A percentile compares a stretch with the other conserved stretches of the same genome.
Evolutionary conservation across 2,797 vertebrate species (phyloP).

Genomic region (Momotus momota): DNA sequence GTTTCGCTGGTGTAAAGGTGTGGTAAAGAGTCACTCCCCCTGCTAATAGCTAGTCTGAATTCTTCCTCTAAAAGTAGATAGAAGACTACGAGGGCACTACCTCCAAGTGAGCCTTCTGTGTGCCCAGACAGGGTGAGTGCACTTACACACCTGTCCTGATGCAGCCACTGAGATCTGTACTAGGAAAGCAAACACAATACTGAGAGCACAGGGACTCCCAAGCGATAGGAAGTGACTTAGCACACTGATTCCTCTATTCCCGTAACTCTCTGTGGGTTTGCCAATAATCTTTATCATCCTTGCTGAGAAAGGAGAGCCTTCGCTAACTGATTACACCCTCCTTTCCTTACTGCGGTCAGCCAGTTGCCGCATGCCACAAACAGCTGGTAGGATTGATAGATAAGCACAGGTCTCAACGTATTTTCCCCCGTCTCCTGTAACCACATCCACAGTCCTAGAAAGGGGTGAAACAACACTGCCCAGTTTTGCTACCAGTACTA

Average conservation of each 20-base stretch:
- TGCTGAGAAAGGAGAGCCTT: slow-evolving; percentile 51
- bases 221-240: slow-evolving; percentile 68
- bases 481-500: background rate
- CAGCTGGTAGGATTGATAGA: slow-evolving; percentile 47
- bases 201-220: slow-evolving; percentile 20
- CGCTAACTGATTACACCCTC: slow-evolving; percentile 44
- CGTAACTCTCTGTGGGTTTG: slow-evolving; percentile 55
- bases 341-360: slow-evolving; percentile 46
- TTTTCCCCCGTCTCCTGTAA: background rate
- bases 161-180: background rate
- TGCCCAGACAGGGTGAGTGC: background rate
- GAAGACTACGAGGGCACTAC: background rate
- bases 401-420: background rate
- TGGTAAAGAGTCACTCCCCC: background rate
- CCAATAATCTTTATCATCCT: slow-evolving; percentile 58
- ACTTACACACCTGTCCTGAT: background rate
- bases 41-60: background rate
- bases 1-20: background rate
- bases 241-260: slow-evolving; percentile 62
- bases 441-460: slow-evolving; percentile 19
- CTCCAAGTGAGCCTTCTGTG: background rate
- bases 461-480: background rate
- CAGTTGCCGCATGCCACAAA: slow-evolving; percentile 51
- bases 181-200: slow-evolving; percentile 44
- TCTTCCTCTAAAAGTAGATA: background rate